A percentile compares a stretch with the other conserved stretches of the same genome.
Evolutionary conservation across 2,797 vertebrate genomes (phyloP).

Genomic region (Typhlichthys eigenmanni): DNA sequence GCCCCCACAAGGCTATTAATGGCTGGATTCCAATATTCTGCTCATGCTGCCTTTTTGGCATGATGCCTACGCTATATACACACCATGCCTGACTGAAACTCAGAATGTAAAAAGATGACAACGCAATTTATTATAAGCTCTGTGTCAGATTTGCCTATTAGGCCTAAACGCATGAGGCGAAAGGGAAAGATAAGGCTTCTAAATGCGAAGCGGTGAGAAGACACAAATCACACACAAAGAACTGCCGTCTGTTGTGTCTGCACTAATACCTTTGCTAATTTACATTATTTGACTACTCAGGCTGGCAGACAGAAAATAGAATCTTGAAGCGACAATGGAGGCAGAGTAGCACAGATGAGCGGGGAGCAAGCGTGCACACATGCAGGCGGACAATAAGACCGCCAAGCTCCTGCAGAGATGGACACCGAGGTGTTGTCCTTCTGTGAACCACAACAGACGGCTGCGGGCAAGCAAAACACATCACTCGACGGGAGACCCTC

Average conservation of each 20-base stretch:
- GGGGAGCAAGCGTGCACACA: slow-evolving; percentile 24
- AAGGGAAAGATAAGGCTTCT: slow-evolving; percentile 49
- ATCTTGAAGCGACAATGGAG: slow-evolving; percentile 5
- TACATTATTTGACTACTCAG: slow-evolving; percentile 51
- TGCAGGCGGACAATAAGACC: slow-evolving; percentile 30
- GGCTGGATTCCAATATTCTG: slow-evolving; percentile 21
- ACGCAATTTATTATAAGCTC: slow-evolving; percentile 56
- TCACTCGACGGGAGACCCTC: slow-evolving; percentile 73
- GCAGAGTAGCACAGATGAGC: slow-evolving; percentile 22
- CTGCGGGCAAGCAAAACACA: slow-evolving; percentile 62
- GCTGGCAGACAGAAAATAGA: slow-evolving; percentile 39
- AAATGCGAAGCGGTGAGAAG: slow-evolving; percentile 30
- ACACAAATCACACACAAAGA: slow-evolving; percentile 50
- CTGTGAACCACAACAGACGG: slow-evolving; percentile 71
- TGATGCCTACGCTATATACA: slow-evolving; percentile 17
- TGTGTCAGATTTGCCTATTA: slow-evolving; percentile 60
- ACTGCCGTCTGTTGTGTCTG: slow-evolving; percentile 43
- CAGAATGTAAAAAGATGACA: slow-evolving; percentile 59
- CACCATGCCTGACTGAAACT: slow-evolving; percentile 32
- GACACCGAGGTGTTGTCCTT: slow-evolving; percentile 55
- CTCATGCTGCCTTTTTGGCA: slow-evolving; percentile 31
- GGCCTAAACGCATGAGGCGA: slow-evolving; percentile 46
- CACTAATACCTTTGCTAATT: slow-evolving; percentile 55
- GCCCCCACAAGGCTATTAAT: slow-evolving; percentile 36
- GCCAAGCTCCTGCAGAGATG: slow-evolving; percentile 64